Evolutionary conservation across 92 coral and sea anemone genomes (phyloP).

Genomic region (Epizoanthus ramosus): DNA sequence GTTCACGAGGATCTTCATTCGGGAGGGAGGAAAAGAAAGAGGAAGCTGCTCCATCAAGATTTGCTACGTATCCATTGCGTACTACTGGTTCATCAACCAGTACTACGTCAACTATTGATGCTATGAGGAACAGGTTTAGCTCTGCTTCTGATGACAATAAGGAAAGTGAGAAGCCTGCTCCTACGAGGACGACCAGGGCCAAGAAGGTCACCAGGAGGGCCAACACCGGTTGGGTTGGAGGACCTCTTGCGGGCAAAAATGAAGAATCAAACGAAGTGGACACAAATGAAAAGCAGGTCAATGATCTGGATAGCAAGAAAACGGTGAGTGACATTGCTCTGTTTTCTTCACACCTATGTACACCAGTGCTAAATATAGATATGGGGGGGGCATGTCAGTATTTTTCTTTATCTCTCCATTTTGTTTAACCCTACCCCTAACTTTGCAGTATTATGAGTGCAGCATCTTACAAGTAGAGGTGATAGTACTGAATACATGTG

Average conservation of each 20-base stretch:
- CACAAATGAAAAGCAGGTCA: conserved; percentile 47
- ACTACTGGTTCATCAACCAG: conserved; percentile 81
- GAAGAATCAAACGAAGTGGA: conserved; percentile 55
- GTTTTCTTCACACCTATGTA: background rate
- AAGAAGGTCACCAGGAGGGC: conserved; percentile 73
- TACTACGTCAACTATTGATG: conserved; percentile 52
- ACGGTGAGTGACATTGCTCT: conserved; percentile 33
- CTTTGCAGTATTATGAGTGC: no score
- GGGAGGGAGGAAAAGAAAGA: conserved; percentile 58
- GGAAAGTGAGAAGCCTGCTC: conserved; percentile 42
- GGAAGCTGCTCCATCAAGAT: conserved; percentile 61
- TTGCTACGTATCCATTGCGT: conserved; percentile 60
- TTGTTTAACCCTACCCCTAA: no score
- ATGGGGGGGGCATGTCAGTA: no score
- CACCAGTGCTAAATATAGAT: no score
- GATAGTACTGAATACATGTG: no score
- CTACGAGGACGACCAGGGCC: conserved; percentile 53
- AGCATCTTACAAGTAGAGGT: no score
- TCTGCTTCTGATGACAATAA: conserved; percentile 44
- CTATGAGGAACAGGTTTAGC: conserved; percentile 12
- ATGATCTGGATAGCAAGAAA: conserved; percentile 39
- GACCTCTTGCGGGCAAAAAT: conserved; percentile 55
- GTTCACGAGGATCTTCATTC: conserved; percentile 53
- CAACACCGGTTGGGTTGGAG: conserved; percentile 66
- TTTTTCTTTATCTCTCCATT: no score